Base-by-base conservation (phyloP, 1,140 invertebrate genomes). In the Drosophila equinoxialis region DNA sequence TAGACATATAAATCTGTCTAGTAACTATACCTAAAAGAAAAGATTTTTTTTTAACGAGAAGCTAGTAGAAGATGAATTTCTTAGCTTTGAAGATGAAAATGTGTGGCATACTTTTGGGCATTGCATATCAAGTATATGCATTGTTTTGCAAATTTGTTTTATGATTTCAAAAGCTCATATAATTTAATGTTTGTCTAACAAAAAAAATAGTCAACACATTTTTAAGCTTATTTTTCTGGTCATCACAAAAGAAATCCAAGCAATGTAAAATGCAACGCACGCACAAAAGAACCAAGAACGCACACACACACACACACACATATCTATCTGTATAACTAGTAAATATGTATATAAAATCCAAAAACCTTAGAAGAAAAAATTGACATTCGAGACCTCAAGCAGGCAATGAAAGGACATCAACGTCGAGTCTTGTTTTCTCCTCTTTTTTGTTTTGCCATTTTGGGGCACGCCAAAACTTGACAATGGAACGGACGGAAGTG, bases 401-500 rank as follows among this genome's bases (percentile, higher is more conserved):
- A 67, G 33, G 59, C 74, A 72, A 68, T 76, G 74, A 76, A 72
- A 72, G 69, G 30, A 64, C 74, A 76, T 76, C 69, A 71, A 64
- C 60, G 74, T 68, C 69, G 48, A 62, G 39, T 10, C 14, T 2
- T 30, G 30, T 20, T 23, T 17, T 10, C n/a, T 42, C 41, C 11
- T 10, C 6, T 41, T 39, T 61, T 41, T 23, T 48, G 11, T 54
- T 61, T 68, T 37, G 71, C 64, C 71, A 69, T 60, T 57, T 70
- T 74, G 65, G 68, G 39, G 64, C 68, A 71, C 64, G 51, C 55
- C 58, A 67, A 76, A 76, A 72, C 74, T 51, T 64, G 62, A 64
- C 62, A 64, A 64, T 64, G 62, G 26, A 30, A 39, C 41, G 39
- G n/a, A 62, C 45, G 17, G 45, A 20, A 51, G 45, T 51, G 45